A percentile compares a stretch with the other conserved stretches of the same genome.
Evolutionary conservation across 2,797 vertebrate genomes (phyloP).

Genomic region (Eulemur mongoz): DNA sequence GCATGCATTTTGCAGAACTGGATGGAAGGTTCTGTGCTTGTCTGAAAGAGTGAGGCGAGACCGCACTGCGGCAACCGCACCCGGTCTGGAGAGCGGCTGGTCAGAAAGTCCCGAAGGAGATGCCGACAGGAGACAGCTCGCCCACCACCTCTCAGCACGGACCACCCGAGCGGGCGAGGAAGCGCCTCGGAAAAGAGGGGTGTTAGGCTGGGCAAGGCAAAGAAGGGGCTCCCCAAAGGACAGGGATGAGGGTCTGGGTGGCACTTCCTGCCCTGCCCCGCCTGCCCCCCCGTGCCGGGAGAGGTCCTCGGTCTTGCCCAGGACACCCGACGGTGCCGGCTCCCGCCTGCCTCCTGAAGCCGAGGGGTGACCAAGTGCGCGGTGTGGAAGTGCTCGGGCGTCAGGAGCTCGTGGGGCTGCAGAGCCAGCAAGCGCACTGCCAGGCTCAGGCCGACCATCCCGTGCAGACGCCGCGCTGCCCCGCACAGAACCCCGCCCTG

Average conservation of each 20-base stretch:
- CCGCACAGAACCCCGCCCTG: fast-evolving
- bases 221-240: not conserved
- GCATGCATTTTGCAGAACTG: not conserved
- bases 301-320: not conserved
- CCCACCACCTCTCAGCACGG: fast-evolving
- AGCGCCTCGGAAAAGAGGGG: not conserved
- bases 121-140: not conserved
- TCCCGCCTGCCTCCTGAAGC: not conserved
- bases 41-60: not conserved
- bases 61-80: fast-evolving
- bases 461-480: fast-evolving
- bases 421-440: not conserved
- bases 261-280: too few species aligned
- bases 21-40: not conserved
- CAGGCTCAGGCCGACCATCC: too few species aligned
- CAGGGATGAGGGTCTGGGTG: not conserved
- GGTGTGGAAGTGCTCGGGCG: not conserved
- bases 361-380: not conserved
- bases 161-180: not conserved
- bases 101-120: not conserved
- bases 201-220: not conserved
- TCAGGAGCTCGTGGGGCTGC: fast-evolving
- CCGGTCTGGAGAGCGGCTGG: not conserved
- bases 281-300: not conserved
- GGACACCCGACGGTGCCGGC: not conserved